These are phyloP conservation scores for Papilio dardanus DNA, from an alignment of 1,140 invertebrate species.

Conservation along the genomic window DNA sequence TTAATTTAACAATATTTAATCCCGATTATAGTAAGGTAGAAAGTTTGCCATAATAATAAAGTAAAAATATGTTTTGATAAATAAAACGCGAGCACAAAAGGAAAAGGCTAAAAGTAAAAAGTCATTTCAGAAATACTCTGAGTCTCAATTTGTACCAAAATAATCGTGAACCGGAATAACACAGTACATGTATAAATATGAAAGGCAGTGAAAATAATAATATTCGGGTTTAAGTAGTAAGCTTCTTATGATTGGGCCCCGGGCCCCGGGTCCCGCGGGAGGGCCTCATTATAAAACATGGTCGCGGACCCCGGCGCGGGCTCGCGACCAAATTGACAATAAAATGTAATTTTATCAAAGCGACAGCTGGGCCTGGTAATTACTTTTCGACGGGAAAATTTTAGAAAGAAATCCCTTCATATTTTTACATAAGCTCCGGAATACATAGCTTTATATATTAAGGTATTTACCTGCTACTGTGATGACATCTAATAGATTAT, in stretches of 20 bases:
- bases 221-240: slow-evolving; percentile 19
- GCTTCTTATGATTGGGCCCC: slow-evolving; percentile 3
- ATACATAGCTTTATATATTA: neutral
- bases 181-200: neutral
- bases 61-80: neutral
- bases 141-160: neutral
- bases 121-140: neutral
- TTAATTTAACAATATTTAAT: too few relatives aligned
- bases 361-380: slow-evolving; percentile 22
- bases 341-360: slow-evolving; percentile 28
- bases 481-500: neutral
- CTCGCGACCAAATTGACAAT: slow-evolving; percentile 17
- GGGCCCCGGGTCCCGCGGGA: slow-evolving; percentile 8
- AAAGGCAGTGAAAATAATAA: slow-evolving; percentile 2
- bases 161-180: neutral
- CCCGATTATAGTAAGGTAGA: too few relatives aligned
- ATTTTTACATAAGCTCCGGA: slow-evolving; percentile 1
- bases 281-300: slow-evolving; percentile 21
- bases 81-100: neutral
- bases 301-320: neutral
- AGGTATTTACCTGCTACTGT: neutral
- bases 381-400: slow-evolving; percentile 17
- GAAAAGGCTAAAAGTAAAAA: neutral
- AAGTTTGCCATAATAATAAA: neutral
- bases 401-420: slow-evolving; percentile 14